Evolutionary conservation across 2,797 vertebrate genomes (phyloP).

Genomic region (Chaenodraco wilsoni): DNA sequence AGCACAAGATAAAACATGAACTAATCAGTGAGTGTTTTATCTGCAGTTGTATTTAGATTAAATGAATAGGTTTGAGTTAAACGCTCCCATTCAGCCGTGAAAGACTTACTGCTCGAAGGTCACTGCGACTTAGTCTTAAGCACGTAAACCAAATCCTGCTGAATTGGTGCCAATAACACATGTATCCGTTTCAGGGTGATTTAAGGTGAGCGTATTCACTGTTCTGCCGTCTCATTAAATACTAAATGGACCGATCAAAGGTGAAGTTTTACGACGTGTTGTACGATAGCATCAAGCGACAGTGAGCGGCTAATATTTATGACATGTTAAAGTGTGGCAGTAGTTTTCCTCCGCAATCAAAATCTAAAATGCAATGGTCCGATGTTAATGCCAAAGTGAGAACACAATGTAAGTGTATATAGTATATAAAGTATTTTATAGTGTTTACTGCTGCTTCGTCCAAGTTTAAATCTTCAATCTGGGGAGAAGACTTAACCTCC

Average conservation of each 20-base stretch:
- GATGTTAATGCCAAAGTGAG: too few relatives aligned
- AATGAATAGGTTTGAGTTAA: slow-evolving; percentile 7
- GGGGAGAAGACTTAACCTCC: neutral
- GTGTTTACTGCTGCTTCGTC: neutral
- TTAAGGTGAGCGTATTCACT: too few relatives aligned
- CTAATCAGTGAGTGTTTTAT: too few relatives aligned
- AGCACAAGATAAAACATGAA: too few relatives aligned
- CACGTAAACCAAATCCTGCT: too few relatives aligned
- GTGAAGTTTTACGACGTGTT: slow-evolving; percentile 34
- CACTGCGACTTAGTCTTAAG: too few relatives aligned
- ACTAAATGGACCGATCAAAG: slow-evolving; percentile 36
- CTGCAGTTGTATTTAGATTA: too few relatives aligned
- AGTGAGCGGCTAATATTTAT: slow-evolving; percentile 19
- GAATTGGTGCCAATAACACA: too few relatives aligned
- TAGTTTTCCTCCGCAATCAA: neutral
- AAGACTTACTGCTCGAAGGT: neutral
- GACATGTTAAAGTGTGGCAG: neutral
- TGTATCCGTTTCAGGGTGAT: too few relatives aligned
- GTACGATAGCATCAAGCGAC: neutral
- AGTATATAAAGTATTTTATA: neutral
- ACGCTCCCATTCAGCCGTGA: neutral
- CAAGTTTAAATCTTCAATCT: too few relatives aligned
- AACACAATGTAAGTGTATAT: too few relatives aligned
- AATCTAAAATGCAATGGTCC: neutral
- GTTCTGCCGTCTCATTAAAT: slow-evolving; percentile 7